A percentile compares a stretch with the other conserved stretches of the same genome.
These are phyloP conservation scores for Otolemur crassicaudatus DNA, from an alignment of 2,797 vertebrate genomes.

Conservation along the genomic window DNA sequence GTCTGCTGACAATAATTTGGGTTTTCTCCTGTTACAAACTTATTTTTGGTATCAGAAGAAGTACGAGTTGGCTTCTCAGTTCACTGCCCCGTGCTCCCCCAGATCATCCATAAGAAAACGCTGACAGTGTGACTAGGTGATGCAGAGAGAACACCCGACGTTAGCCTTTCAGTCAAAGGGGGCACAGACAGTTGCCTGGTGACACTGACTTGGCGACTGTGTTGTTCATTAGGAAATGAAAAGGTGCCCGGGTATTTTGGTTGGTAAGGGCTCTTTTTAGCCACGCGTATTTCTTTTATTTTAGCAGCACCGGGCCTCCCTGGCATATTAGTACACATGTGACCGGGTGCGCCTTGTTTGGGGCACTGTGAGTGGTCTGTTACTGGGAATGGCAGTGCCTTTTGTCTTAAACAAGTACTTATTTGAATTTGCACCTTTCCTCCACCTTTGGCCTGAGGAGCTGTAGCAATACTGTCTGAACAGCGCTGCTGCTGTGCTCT, in stretches of 20 bases:
- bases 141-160: slow-evolving; percentile 13
- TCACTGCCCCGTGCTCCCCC: not conserved
- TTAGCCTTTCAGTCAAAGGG: slow-evolving; percentile 29
- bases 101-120: slow-evolving; percentile 34
- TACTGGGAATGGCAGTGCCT: too few relatives aligned
- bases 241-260: not conserved
- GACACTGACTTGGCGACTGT: slow-evolving; percentile 37
- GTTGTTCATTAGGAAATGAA: not conserved
- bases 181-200: slow-evolving; percentile 61
- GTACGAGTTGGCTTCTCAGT: not conserved
- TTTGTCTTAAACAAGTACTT: not conserved
- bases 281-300: not conserved
- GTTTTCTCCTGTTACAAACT: not conserved
- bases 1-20: not conserved
- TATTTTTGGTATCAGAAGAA: not conserved
- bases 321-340: not conserved
- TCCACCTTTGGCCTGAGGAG: not conserved
- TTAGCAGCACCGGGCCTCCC: not conserved
- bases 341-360: not conserved
- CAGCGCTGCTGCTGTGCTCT: fast-evolving
- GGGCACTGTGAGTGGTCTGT: fast-evolving
- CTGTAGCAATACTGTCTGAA: fast-evolving
- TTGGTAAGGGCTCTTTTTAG: not conserved
- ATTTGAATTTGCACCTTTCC: not conserved
- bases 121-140: slow-evolving; percentile 36